These are phyloP conservation scores for Donacobius atricapilla DNA, from an alignment of 2,113 vertebrate genomes.

Conservation along the genomic window DNA sequence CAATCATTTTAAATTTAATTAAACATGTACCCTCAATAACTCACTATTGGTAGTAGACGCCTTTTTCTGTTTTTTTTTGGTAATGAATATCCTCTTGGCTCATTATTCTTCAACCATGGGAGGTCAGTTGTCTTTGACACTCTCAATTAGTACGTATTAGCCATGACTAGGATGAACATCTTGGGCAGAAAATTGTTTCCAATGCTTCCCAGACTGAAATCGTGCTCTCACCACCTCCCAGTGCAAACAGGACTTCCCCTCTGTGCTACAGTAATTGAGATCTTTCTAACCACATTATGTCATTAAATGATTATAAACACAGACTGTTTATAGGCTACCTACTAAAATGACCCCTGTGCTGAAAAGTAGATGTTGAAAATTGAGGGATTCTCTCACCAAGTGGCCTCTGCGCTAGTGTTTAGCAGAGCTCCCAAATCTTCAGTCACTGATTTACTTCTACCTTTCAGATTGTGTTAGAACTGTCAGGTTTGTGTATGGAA, in stretches of 20 bases:
- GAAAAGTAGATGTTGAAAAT: neutral
- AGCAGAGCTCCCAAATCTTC: neutral
- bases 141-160: neutral
- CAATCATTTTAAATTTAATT: neutral
- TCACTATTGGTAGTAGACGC: neutral
- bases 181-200: neutral
- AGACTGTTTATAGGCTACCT: neutral
- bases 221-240: neutral
- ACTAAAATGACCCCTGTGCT: neutral
- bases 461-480: neutral
- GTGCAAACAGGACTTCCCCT: neutral
- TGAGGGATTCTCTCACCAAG: neutral
- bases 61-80: neutral
- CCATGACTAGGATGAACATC: neutral
- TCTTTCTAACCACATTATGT: neutral
- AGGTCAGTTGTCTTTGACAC: neutral
- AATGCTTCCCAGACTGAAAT: neutral
- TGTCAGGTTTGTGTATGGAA: neutral
- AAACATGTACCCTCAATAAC: neutral
- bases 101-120: neutral
- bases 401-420: neutral
- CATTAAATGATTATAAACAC: neutral
- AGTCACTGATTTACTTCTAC: neutral
- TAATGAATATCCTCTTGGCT: neutral
- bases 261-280: neutral